Evolutionary conservation across 1,140 invertebrate genomes (phyloP).

Genomic region (Drosophila chauvacae): DNA sequence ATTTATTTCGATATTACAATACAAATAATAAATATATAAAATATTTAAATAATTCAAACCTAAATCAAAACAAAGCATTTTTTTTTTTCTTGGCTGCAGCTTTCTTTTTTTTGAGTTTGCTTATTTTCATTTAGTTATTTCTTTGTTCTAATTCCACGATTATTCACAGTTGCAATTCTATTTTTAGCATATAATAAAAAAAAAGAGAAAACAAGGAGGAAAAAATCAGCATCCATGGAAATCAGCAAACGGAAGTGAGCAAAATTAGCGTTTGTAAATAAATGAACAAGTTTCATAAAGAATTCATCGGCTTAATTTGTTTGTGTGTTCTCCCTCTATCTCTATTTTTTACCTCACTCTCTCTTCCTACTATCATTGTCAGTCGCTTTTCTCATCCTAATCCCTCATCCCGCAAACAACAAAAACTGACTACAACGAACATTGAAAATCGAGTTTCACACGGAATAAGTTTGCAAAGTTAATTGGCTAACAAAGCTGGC

Average conservation of each 20-base stretch:
- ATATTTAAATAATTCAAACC: no score
- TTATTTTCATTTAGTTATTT: background rate
- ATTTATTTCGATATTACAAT: no score
- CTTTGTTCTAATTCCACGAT: background rate
- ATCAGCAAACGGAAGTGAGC: slow-evolving; percentile 56
- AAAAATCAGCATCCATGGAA: slow-evolving; percentile 15
- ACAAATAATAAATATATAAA: no score
- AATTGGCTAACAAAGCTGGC: slow-evolving; percentile 70
- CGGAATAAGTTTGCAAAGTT: slow-evolving; percentile 76
- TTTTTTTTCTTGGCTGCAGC: background rate
- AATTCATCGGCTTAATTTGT: slow-evolving; percentile 63
- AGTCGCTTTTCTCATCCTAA: background rate
- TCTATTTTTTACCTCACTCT: background rate
- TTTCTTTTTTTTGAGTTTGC: background rate
- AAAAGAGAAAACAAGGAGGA: background rate
- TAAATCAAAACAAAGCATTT: background rate
- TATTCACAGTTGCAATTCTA: slow-evolving; percentile 1
- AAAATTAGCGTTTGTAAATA: slow-evolving; percentile 55
- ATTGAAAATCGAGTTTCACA: slow-evolving; percentile 74
- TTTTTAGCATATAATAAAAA: background rate
- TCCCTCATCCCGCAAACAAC: slow-evolving; percentile 11
- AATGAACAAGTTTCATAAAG: slow-evolving; percentile 45
- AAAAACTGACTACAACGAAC: slow-evolving; percentile 24
- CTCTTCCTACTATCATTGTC: background rate
- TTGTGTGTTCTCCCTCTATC: slow-evolving; percentile 33